Base-by-base conservation (phyloP, 2,113 vertebrate species). In the Gila orcuttii region DNA sequence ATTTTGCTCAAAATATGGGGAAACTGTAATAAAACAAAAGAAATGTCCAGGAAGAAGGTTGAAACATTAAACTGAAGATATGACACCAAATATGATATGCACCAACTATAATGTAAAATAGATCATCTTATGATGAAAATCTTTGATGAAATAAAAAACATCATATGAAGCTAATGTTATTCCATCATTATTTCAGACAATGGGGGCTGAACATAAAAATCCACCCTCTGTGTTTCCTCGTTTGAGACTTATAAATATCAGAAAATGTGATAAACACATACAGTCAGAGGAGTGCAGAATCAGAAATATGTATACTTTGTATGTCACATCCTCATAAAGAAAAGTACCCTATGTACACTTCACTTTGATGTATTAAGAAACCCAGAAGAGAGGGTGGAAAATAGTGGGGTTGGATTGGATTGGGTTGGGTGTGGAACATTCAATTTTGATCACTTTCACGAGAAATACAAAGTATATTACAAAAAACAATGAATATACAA, bases 1-100 rank as follows among this genome's bases (percentile, higher is more conserved):
- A 93, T 93, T 88, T 87, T 28, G n/a, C n/a, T 75, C n/a, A 28
- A 50, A 50, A 50, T 28, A 28, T 50, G n/a, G n/a, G n/a, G 3
- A 50, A 75, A 75, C 19, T 39, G 19, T 42, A 39, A 39, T 71
- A 39, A 71, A 71, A 71, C 36, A 42, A 71, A 21, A 10, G 68
- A 42, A 57, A 57, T 57, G 55, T 57, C 55, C 19, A 57, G 17
- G 55, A 57, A 52, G 13, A 50, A 4, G 2, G 17, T 21, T 36
- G 31, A 36, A 42, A 71, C 21, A 12, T 39, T 11, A 42, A 71
- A 71, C 21, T 71, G 23, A 71, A 42, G 68, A 71, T 69, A 69
- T 69, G 31, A 69, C 66, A 42, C 4, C 31, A 69, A 69, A 69
- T 39, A 47, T 74, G 71, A 74, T 74, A 23, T 45, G 71, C 21